Evolutionary conservation across 2,113 vertebrate genomes (phyloP).

Genomic region (Cottus gobio): DNA sequence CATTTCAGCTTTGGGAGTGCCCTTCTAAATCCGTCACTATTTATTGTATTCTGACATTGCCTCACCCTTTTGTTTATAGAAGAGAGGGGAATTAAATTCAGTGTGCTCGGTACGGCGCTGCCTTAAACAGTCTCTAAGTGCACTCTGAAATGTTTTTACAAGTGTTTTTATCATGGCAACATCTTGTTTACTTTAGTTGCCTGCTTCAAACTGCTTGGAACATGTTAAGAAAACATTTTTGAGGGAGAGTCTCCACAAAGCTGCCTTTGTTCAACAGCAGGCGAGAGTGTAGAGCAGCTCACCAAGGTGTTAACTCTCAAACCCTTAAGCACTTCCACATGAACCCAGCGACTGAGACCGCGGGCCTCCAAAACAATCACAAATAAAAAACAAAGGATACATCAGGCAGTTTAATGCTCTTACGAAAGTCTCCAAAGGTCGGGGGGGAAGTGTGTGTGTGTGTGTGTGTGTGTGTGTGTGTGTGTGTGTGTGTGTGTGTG

Average conservation of each 20-base stretch:
- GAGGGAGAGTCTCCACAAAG: conserved; percentile 95
- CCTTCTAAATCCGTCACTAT: conserved; percentile 77
- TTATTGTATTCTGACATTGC: conserved; percentile 80
- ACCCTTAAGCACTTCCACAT: conserved; percentile 99
- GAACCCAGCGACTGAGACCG: conserved; percentile 90
- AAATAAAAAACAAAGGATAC: conserved; percentile 81
- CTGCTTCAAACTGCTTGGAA: conserved; percentile 99
- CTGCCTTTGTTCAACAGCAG: conserved; percentile 94
- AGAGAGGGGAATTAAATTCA: conserved; percentile 80
- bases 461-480: conserved; percentile 8
- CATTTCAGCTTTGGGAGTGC: conserved; percentile 66
- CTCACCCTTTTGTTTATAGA: conserved; percentile 84
- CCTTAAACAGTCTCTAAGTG: conserved; percentile 86
- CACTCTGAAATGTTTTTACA: conserved; percentile 97
- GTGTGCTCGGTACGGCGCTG: conserved; percentile 69
- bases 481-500: conserved; percentile 38
- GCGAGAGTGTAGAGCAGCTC: conserved; percentile 88
- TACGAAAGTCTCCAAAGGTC: conserved; percentile 69
- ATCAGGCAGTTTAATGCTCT: conserved; percentile 78
- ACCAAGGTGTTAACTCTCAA: conserved; percentile 99
- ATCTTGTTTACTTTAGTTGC: conserved; percentile 99
- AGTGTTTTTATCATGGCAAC: conserved; percentile 99
- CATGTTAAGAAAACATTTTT: conserved; percentile 99
- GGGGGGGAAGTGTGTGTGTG: conserved; percentile 61
- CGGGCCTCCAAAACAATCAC: conserved; percentile 83